A percentile compares a stretch with the other conserved stretches of the same genome.
Conservation (phyloP, 1,140 invertebrate species). For the Carposina sasakii region DNA sequence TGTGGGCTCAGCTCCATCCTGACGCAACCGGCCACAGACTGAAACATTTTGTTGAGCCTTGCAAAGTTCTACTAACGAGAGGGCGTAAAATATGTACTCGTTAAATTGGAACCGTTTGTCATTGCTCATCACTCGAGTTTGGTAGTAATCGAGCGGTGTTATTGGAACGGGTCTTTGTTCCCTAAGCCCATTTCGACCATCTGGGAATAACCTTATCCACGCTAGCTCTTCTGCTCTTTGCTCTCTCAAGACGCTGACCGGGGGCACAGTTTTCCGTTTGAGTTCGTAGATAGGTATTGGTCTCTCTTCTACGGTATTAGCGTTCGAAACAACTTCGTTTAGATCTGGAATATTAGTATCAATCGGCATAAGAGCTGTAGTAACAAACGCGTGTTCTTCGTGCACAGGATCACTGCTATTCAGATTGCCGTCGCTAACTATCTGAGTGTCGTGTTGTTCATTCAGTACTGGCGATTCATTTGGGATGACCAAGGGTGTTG, state of each 20-base stretch:
- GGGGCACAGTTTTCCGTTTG: conserved; percentile 5
- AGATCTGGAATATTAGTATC: background rate
- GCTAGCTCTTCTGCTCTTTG: conserved; percentile 4
- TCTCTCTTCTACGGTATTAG: too few species aligned
- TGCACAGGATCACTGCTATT: background rate
- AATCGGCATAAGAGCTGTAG: background rate
- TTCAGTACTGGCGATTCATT: background rate
- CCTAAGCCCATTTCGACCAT: conserved; percentile 3
- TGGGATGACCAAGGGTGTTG: background rate
- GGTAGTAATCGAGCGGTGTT: conserved; percentile 29
- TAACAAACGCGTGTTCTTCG: background rate
- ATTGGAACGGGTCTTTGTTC: conserved; percentile 16
- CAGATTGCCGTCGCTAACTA: too few species aligned
- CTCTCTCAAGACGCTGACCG: background rate
- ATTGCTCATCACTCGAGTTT: conserved; percentile 20
- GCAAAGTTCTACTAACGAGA: conserved; percentile 24
- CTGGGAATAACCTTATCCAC: background rate
- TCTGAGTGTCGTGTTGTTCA: background rate
- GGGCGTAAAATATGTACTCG: conserved; percentile 27
- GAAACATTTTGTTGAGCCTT: conserved; percentile 20
- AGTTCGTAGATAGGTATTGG: background rate
- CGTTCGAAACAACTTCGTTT: background rate
- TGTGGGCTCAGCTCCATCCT: conserved; percentile 13
- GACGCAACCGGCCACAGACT: conserved; percentile 21
- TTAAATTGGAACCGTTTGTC: conserved; percentile 21